Percentiles rank a stretch among this genome's conserved stretches.
phyloP scores from a whole-genome alignment of 1,140 invertebrate genomes.

The Spodoptera litura region DNA sequence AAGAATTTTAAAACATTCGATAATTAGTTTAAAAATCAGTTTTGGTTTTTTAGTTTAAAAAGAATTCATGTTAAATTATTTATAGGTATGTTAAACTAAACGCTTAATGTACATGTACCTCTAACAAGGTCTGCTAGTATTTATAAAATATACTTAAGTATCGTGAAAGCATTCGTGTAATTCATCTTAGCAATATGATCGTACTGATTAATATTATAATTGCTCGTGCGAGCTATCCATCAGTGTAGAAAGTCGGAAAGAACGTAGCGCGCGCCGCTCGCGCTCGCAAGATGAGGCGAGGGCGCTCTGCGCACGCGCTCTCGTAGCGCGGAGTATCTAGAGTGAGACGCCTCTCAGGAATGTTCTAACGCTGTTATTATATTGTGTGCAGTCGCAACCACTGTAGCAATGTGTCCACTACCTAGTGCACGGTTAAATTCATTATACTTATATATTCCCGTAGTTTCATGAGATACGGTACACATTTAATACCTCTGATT shows the following conservation, averaged over 20 bases:
- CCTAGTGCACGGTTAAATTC: background rate
- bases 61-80: too few relatives aligned
- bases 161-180: constrained; percentile 65
- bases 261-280: constrained; percentile 61
- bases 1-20: too few relatives aligned
- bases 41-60: too few relatives aligned
- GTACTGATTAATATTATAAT: constrained; percentile 85
- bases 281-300: constrained; percentile 58
- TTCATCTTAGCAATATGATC: constrained; percentile 73
- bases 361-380: constrained; percentile 51
- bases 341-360: constrained; percentile 78
- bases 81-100: too few relatives aligned
- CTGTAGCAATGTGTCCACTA: constrained; percentile 21
- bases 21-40: too few relatives aligned
- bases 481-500: too few relatives aligned
- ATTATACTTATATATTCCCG: background rate
- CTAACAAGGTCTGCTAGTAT: background rate
- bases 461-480: background rate
- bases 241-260: constrained; percentile 84
- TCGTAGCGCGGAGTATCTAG: constrained; percentile 73
- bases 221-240: constrained; percentile 79
- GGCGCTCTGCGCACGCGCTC: constrained; percentile 59
- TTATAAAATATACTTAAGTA: constrained; percentile 17
- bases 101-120: too few relatives aligned
- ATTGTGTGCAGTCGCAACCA: constrained; percentile 23